Base-by-base conservation (phyloP, 2,888 invertebrate genomes). In the Gerris lacustris region DNA sequence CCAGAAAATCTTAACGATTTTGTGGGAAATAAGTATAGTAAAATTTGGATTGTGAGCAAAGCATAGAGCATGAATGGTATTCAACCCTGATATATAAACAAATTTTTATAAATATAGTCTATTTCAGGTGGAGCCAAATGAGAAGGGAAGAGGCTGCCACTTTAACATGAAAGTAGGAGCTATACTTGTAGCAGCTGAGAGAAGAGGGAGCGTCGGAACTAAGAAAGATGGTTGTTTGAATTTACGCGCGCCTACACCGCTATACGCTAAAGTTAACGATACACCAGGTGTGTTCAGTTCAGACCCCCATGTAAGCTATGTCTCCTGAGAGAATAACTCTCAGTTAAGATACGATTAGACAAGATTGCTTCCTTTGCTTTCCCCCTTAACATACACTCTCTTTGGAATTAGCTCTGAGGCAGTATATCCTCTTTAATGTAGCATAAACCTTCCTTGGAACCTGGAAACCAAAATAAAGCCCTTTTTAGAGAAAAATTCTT, bases 311-410 rank as follows among this genome's bases (percentile, higher is more conserved):
- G 55, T 55, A 55, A 55, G 11, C 55, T 55, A 55, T 55, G 55
- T 55, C 55, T 55, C 55, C 55, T 55, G 9, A 55, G 55, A 55
- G 55, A 55, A 55, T 55, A 55, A 55, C 55, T 55, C 55, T 55
- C 15, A 55, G 11, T 55, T 55, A 55, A 55, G 55, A 55, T 55
- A 55, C 55, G 55, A 55, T 55, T 55, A 55, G 55, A 55, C 55
- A 55, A 55, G 55, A 55, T 55, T 55, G 55, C 15, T 55, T 55
- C 15, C 55, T 55, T 55, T 55, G 55, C 15, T 55, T 55, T 55
- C 55, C 15, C 15, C 15, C 55, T 55, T 15, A 55, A 15, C 15
- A 15, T 55, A 11, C 15, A 55, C 55, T 55, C 55, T 55, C 15
- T 31, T 31, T 31, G 31, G 31, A 31, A 31, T 31, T 31, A 31